phyloP scores from a whole-genome alignment of 2,113 vertebrate species.

The Rana temporaria region DNA sequence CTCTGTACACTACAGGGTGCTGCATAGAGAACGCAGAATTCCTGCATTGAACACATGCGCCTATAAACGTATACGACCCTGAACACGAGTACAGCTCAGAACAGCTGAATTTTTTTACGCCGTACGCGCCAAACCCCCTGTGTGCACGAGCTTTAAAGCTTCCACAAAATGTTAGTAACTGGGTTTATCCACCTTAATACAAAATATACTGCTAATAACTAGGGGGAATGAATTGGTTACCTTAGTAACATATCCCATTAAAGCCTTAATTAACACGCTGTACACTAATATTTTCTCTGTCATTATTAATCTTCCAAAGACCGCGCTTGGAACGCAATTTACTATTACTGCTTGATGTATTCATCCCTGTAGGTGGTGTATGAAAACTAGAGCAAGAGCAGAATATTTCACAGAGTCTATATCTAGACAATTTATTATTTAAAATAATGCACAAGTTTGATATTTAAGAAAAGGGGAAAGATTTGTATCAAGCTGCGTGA shows the following conservation, averaged over 20 bases:
- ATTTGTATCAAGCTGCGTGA: not conserved
- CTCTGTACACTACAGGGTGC: no score
- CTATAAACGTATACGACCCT: no score
- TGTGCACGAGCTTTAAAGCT: no score
- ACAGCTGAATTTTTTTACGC: no score
- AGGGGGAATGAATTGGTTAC: conserved; percentile 12
- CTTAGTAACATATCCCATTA: conserved; percentile 22
- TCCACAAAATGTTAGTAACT: no score
- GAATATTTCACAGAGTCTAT: not conserved
- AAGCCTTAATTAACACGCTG: conserved; percentile 30
- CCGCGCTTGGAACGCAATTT: not conserved
- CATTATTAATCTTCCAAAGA: not conserved
- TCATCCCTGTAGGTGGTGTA: conserved; percentile 1
- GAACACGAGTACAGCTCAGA: no score
- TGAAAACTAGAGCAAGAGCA: conserved; percentile 9
- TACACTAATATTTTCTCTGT: not conserved
- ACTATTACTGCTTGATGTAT: conserved; percentile 17
- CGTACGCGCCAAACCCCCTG: no score
- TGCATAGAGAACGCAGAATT: no score
- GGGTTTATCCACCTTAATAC: no score
- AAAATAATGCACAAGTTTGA: not conserved
- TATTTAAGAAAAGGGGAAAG: not conserved
- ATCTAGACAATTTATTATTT: not conserved
- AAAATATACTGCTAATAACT: no score
- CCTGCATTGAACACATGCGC: no score